Conservation (phyloP, 2,113 vertebrate genomes). For the Casuarius casuarius region DNA sequence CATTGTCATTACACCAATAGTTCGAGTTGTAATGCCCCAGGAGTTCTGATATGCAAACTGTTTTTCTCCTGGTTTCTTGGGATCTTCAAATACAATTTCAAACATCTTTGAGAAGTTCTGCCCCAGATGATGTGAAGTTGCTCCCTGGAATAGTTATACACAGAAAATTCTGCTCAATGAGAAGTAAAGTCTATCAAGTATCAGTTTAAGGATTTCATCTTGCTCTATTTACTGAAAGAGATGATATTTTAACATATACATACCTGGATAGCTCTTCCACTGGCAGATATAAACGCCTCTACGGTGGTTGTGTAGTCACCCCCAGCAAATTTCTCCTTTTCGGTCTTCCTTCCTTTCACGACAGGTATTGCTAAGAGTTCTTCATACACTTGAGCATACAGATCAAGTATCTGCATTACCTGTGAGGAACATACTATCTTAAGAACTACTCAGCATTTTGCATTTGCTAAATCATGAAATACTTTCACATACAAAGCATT, state of each 20-base stretch:
- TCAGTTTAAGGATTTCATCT: not conserved
- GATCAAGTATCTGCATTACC: conserved; percentile 95
- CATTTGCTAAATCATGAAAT: not conserved
- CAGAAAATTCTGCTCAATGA: not conserved
- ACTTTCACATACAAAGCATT: not conserved
- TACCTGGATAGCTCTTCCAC: conserved; percentile 97
- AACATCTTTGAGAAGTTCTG: conserved; percentile 99
- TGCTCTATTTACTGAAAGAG: not conserved
- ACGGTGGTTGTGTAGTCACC: conserved; percentile 97
- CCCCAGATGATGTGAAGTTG: conserved; percentile 95
- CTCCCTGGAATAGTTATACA: conserved; percentile 81
- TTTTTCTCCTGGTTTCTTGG: conserved; percentile 93
- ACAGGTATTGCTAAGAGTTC: conserved; percentile 97
- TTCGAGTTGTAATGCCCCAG: conserved; percentile 96
- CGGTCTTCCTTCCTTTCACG: conserved; percentile 94
- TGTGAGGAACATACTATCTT: conserved; percentile 42
- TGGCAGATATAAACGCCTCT: conserved; percentile 95
- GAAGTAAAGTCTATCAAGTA: not conserved
- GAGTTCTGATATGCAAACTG: conserved; percentile 96
- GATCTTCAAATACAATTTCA: conserved; percentile 96
- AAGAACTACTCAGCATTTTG: not conserved
- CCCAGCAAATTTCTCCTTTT: conserved; percentile 98
- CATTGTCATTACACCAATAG: conserved; percentile 97
- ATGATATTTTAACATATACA: not conserved
- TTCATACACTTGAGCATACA: conserved; percentile 93